Evolutionary conservation across 2,888 invertebrate genomes (phyloP).

Genomic region (Caenorhabditis wallacei): DNA sequence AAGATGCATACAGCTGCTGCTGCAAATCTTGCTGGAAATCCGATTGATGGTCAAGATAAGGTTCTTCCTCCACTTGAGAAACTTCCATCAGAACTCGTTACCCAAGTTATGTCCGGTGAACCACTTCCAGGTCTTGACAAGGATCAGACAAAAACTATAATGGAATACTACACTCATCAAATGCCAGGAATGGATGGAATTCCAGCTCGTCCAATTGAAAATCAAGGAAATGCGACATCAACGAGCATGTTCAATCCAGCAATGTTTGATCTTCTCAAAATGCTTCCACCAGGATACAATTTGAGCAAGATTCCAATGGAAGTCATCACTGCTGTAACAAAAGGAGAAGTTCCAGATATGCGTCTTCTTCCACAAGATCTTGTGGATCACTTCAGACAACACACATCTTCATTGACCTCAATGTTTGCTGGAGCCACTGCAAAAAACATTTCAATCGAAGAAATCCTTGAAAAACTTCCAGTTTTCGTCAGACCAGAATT

Average conservation of each 20-base stretch:
- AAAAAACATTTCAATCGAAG: slow-evolving; percentile 78
- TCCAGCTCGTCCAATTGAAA: slow-evolving; percentile 39
- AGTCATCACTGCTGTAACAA: slow-evolving; percentile 75
- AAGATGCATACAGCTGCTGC: slow-evolving; percentile 78
- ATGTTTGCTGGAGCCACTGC: slow-evolving; percentile 67
- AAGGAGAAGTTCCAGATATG: slow-evolving; percentile 81
- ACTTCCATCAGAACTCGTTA: slow-evolving; percentile 74
- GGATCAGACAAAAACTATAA: slow-evolving; percentile 75
- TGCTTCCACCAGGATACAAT: slow-evolving; percentile 75
- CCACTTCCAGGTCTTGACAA: slow-evolving; percentile 74
- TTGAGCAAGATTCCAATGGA: slow-evolving; percentile 70
- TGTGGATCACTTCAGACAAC: slow-evolving; percentile 76
- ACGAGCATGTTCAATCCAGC: slow-evolving; percentile 56
- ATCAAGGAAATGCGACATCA: slow-evolving; percentile 9
- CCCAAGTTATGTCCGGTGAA: slow-evolving; percentile 72
- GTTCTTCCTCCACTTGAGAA: slow-evolving; percentile 74
- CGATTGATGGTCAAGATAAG: slow-evolving; percentile 59
- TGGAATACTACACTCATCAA: slow-evolving; percentile 76
- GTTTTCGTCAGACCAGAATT: slow-evolving; percentile 77
- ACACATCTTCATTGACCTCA: slow-evolving; percentile 74
- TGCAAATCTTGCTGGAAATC: slow-evolving; percentile 69
- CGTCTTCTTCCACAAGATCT: slow-evolving; percentile 79
- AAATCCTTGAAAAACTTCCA: slow-evolving; percentile 80
- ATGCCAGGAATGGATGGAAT: slow-evolving; percentile 67
- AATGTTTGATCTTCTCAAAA: slow-evolving; percentile 68